Evolutionary conservation across 1,140 invertebrate genomes (phyloP), one percentile per base, ranked within the genome.

Genomic region (Anagrus nilaparvatae): DNA sequence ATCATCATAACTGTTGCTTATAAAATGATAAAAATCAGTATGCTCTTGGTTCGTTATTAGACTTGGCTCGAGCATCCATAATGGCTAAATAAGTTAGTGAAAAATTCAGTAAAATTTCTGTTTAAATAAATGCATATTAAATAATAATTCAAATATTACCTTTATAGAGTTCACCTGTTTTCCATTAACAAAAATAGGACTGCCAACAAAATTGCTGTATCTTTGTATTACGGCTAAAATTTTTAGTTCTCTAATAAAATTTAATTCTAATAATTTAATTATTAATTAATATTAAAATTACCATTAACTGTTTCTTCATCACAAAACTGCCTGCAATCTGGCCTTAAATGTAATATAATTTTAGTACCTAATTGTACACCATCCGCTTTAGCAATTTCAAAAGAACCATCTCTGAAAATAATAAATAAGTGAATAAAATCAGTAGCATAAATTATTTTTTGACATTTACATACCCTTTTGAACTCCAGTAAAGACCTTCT

Each of bases 131-230:
- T 32, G 21, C 21, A 21, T 27, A 37, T 10, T 40, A 25, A 40
- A 18, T 35, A 9, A 31, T 14, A 20, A 33, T 5, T 29, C 0
- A 38, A 29, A 40, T 28, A 20, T 10, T 61, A 83, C 83, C 77
- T 85, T 81, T 23, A 93, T 78, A 23, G 78, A 78, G 63, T 95
- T 96, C 1, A 80, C 76, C 65, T 78, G 79, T 54, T 86, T 82
- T 24, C 87, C 87, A 72, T 97, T 97, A 3, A 97, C 63, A 55
- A 77, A 83, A 55, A 98, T 93, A 1, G 93, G 89, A 56, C 84
- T 87, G 5, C 89, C 85, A 32, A 97, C 87, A 64, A 97, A 97
- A 63, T 96, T 97, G 59, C 92, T 97, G 68, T 97, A 97, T 60
- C 96, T 97, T 53, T 90, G 84, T 28, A 97, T 87, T 25, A 97